Conservation (phyloP, 2,888 invertebrate genomes). For the Drosophila quasianomalipes region DNA sequence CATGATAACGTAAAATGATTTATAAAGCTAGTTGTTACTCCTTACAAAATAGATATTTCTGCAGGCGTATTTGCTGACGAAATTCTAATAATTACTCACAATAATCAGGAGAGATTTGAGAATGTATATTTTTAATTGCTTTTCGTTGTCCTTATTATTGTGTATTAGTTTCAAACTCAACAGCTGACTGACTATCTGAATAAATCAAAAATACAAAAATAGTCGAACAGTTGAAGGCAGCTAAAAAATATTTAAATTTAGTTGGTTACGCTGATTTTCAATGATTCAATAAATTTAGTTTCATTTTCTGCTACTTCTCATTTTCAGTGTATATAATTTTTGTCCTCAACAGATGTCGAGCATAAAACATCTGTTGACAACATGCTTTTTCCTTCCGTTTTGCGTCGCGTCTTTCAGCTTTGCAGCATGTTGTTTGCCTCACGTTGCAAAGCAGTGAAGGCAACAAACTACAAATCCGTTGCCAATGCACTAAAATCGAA, state of each 20-base stretch:
- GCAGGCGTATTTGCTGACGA: not conserved
- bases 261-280: not conserved
- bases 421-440: conserved; percentile 11
- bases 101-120: not conserved
- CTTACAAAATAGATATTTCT: not conserved
- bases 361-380: conserved; percentile 6
- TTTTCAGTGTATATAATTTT: not conserved
- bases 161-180: not conserved
- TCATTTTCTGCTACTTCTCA: not conserved
- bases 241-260: not conserved
- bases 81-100: not conserved
- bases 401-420: conserved; percentile 17
- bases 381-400: conserved; percentile 9
- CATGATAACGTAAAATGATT: not conserved
- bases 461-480: conserved; percentile 26
- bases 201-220: not conserved
- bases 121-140: not conserved
- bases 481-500: conserved; percentile 30
- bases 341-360: not conserved
- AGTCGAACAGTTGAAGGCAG: not conserved
- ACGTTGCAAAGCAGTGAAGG: conserved; percentile 8
- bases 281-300: not conserved
- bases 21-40: not conserved
- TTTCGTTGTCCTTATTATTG: not conserved
- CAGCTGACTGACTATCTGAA: not conserved